Conservation (phyloP, 2,113 vertebrate genomes). For the Megatriorchis doriae region DNA sequence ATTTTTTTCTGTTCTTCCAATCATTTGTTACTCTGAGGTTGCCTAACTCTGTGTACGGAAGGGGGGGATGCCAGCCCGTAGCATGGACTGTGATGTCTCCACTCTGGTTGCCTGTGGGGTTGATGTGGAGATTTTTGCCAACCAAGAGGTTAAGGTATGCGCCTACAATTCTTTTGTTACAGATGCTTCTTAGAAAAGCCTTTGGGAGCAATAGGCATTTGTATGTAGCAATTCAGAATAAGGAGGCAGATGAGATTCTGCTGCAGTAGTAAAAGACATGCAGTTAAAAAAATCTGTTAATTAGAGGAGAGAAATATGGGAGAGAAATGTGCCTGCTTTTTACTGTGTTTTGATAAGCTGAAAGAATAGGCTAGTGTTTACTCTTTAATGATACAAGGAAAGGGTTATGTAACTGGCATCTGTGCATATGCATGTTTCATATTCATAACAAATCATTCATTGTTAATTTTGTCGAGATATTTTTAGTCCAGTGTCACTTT, state of each 20-base stretch:
- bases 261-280: background rate
- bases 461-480: conserved; percentile 11
- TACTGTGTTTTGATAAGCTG: background rate
- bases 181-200: conserved; percentile 25
- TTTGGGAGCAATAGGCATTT: conserved; percentile 24
- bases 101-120: conserved; percentile 84
- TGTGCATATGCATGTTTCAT: conserved; percentile 10
- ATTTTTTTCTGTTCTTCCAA: background rate
- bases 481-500: background rate
- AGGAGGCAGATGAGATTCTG: conserved; percentile 1
- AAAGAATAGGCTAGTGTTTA: conserved; percentile 8
- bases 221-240: background rate
- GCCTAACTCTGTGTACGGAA: conserved; percentile 42
- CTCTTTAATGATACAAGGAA: background rate
- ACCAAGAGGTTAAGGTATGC: conserved; percentile 83
- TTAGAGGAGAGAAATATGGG: background rate
- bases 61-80: conserved; percentile 81
- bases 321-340: background rate
- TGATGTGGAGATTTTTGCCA: conserved; percentile 84
- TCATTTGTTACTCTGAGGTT: conserved; percentile 20
- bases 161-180: conserved; percentile 25
- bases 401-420: conserved; percentile 33
- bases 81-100: conserved; percentile 82
- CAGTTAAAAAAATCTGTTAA: background rate
- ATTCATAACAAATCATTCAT: background rate